These are phyloP conservation scores for Megalonaias nervosa DNA, from an alignment of 1,140 invertebrate genomes.

Conservation along the genomic window DNA sequence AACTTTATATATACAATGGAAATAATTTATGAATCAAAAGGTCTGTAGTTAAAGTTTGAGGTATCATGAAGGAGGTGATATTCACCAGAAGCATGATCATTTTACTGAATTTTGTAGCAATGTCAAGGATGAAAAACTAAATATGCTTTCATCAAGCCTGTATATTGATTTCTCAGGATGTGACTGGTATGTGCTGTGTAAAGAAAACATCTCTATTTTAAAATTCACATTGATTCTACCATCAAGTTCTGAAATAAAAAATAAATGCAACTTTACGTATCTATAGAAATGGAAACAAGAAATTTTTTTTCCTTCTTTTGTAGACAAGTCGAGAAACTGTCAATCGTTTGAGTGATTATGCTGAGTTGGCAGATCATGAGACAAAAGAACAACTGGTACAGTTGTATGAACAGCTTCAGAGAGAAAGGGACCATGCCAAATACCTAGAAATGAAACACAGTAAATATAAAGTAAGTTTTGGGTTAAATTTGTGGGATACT, in stretches of 20 bases:
- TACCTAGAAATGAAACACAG: slow-evolving; percentile 51
- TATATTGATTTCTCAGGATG: neutral
- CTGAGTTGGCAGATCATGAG: slow-evolving; percentile 58
- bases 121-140: neutral
- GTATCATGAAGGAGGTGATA: too few relatives aligned
- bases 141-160: neutral
- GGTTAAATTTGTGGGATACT: too few relatives aligned
- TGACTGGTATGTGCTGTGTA: neutral
- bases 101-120: too few relatives aligned
- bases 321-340: slow-evolving; percentile 63
- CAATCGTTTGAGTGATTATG: slow-evolving; percentile 58
- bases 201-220: neutral
- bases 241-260: neutral
- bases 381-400: slow-evolving; percentile 55
- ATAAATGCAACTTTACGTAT: too few relatives aligned
- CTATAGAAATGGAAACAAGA: neutral
- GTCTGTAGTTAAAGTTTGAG: too few relatives aligned
- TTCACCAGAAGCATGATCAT: too few relatives aligned
- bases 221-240: neutral
- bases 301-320: slow-evolving; percentile 17
- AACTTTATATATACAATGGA: too few relatives aligned
- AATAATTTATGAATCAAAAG: too few relatives aligned
- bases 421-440: slow-evolving; percentile 53
- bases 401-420: slow-evolving; percentile 47
- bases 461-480: slow-evolving; percentile 37